Evolutionary conservation across 1,140 invertebrate genomes (phyloP).

Genomic region (Lycorma delicatula): DNA sequence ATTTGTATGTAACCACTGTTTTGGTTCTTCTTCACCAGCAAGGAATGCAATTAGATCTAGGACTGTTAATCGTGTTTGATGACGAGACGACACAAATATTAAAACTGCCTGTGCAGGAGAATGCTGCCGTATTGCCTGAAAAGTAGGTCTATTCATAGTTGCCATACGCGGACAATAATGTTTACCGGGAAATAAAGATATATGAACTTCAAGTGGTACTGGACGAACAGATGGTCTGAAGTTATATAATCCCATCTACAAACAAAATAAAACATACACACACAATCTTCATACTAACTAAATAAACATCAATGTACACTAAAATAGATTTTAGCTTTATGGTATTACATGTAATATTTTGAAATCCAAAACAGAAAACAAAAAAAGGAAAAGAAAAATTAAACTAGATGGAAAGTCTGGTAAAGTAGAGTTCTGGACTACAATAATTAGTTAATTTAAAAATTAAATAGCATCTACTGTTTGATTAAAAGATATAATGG

Average conservation of each 20-base stretch:
- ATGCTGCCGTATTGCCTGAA: constrained; percentile 88
- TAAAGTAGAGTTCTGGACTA: no score
- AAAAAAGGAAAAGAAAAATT: no score
- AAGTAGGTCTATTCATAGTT: constrained; percentile 99
- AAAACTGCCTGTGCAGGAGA: constrained; percentile 84
- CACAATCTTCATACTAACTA: no score
- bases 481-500: no score
- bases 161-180: constrained; percentile 99
- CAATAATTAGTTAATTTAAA: no score
- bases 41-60: constrained; percentile 92
- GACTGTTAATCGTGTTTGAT: constrained; percentile 95
- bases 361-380: no score
- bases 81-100: constrained; percentile 94
- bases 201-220: constrained; percentile 93
- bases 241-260: constrained; percentile 86
- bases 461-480: no score
- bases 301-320: no score
- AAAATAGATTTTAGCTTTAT: no score
- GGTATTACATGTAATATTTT: no score
- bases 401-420: no score
- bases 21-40: constrained; percentile 83
- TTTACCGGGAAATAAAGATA: constrained; percentile 87
- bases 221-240: constrained; percentile 96
- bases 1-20: constrained; percentile 88
- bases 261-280: no score